These are phyloP conservation scores for Axea sp. DNA, from an alignment of 2,888 invertebrate species.

Conservation along the genomic window DNA sequence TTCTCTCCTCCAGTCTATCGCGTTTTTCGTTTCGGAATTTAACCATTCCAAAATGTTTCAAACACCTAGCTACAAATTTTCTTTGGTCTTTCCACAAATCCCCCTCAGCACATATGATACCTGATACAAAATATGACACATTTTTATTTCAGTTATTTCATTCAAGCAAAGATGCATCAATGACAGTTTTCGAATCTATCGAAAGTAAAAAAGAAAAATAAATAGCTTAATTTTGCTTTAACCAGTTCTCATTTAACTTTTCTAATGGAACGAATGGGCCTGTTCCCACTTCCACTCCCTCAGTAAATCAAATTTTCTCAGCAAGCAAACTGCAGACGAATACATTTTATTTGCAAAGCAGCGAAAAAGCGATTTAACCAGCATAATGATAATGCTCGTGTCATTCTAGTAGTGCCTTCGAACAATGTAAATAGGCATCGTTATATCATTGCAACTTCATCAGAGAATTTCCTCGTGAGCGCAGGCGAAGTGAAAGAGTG, in stretches of 20 bases:
- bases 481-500: constrained; percentile 42
- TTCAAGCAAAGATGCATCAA: no score
- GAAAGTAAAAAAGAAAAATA: no score
- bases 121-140: constrained; percentile 77
- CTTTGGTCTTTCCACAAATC: constrained; percentile 91
- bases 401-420: constrained; percentile 25
- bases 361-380: background rate
- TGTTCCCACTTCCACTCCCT: no score
- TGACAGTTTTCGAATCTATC: no score
- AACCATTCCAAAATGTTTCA: constrained; percentile 87
- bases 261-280: no score
- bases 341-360: no score
- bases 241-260: no score
- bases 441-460: constrained; percentile 25
- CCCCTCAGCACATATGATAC: constrained; percentile 91
- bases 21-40: constrained; percentile 83
- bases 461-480: constrained; percentile 38
- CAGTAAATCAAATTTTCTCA: no score
- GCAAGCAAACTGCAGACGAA: no score
- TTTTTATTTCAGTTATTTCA: no score
- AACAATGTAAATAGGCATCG: constrained; percentile 36
- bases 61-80: constrained; percentile 85
- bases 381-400: constrained; percentile 16
- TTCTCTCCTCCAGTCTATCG: constrained; percentile 84
- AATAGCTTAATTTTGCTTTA: no score